A percentile compares a stretch with the other conserved stretches of the same genome.
phyloP scores from a whole-genome alignment of 1,140 invertebrate species.

The Camponotus floridanus region DNA sequence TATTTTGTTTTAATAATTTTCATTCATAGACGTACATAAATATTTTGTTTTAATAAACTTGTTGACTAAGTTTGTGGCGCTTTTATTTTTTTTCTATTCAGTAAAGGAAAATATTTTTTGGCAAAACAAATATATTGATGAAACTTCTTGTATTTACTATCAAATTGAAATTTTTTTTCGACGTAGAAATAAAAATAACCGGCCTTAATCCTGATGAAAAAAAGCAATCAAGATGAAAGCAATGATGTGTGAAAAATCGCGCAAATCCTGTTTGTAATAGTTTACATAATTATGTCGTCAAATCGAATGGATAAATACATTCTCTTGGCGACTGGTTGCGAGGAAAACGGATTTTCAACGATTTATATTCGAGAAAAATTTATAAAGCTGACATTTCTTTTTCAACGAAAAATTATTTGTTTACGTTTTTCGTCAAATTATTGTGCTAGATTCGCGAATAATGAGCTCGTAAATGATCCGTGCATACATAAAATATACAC shows the following conservation, averaged over 20 bases:
- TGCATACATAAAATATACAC: no score
- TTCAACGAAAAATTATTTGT: not conserved
- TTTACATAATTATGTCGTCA: slow-evolving; percentile 46
- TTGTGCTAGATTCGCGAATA: no score
- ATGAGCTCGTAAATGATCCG: no score
- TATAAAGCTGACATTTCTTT: not conserved
- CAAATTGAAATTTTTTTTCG: not conserved
- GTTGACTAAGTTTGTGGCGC: no score
- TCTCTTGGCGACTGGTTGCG: not conserved
- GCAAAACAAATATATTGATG: not conserved
- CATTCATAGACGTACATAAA: not conserved
- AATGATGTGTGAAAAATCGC: slow-evolving; percentile 61
- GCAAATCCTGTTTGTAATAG: slow-evolving; percentile 36
- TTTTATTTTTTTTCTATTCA: not conserved
- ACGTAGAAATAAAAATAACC: not conserved
- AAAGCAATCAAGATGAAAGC: slow-evolving; percentile 59
- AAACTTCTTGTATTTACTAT: not conserved
- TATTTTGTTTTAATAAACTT: not conserved
- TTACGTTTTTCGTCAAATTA: not conserved
- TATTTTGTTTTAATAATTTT: not conserved
- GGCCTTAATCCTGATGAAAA: slow-evolving; percentile 7
- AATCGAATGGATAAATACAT: not conserved
- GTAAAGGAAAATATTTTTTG: not conserved
- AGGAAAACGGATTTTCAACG: slow-evolving; percentile 1
- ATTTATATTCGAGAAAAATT: not conserved